Percentiles rank a stretch among this genome's conserved stretches.
These are phyloP conservation scores for Morpho achilles DNA, from an alignment of 2,888 invertebrate genomes.

Conservation along the genomic window DNA sequence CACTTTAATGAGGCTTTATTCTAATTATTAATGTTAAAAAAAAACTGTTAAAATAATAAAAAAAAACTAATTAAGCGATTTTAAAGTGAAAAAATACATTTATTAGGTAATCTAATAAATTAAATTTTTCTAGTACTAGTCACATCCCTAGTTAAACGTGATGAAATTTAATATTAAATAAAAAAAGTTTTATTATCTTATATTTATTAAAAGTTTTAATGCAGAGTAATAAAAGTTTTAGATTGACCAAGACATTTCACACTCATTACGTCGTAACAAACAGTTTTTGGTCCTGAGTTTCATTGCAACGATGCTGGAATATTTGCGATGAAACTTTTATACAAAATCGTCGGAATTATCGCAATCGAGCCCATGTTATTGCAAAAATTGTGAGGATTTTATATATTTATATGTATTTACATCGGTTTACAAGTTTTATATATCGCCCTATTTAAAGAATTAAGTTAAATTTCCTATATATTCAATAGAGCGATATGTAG, in stretches of 20 bases:
- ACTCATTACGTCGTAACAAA: constrained; percentile 13
- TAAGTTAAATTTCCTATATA: too few species aligned
- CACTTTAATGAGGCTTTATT: too few species aligned
- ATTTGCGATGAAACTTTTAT: constrained; percentile 34
- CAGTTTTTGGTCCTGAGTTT: constrained; percentile 37
- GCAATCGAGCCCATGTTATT: constrained; percentile 62
- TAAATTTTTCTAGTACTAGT: too few species aligned
- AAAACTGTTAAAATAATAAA: too few species aligned
- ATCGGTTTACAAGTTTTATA: too few species aligned
- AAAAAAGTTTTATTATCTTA: constrained; percentile 44
- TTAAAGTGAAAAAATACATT: too few species aligned
- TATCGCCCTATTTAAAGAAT: too few species aligned
- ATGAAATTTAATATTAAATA: constrained; percentile 36
- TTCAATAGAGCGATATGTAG: too few species aligned
- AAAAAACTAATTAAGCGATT: too few species aligned
- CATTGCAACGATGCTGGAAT: constrained; percentile 14
- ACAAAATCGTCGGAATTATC: constrained; percentile 50
- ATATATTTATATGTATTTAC: constrained; percentile 33
- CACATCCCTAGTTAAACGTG: too few species aligned
- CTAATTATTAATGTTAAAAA: too few species aligned
- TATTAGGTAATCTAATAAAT: too few species aligned
- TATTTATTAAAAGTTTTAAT: constrained; percentile 32
- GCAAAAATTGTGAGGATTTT: constrained; percentile 48
- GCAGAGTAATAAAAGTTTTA: constrained; percentile 57
- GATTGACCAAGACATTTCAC: constrained; percentile 23